Evolutionary conservation across 2,888 invertebrate species (phyloP).

Genomic region (Muschampia staudingeri): DNA sequence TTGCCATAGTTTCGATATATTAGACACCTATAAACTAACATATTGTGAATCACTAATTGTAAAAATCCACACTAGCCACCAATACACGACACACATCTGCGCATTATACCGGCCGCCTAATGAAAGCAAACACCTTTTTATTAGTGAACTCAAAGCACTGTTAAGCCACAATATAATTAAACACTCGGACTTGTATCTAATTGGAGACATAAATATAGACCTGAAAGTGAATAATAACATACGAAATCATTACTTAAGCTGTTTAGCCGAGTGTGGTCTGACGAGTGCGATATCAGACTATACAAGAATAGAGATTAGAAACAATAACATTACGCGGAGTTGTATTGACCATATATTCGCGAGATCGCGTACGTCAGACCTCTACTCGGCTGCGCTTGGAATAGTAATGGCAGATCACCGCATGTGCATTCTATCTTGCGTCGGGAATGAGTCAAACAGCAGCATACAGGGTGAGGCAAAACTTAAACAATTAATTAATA

Average conservation of each 20-base stretch:
- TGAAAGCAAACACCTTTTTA: conserved; percentile 51
- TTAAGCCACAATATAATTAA: neutral
- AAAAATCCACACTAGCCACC: neutral
- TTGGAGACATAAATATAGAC: conserved; percentile 53
- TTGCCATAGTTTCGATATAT: neutral
- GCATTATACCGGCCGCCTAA: conserved; percentile 11
- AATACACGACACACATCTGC: conserved; percentile 28
- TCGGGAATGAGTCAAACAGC: neutral
- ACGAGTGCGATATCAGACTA: conserved; percentile 44
- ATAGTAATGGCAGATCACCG: conserved; percentile 50
- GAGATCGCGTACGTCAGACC: conserved; percentile 43
- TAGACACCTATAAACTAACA: neutral
- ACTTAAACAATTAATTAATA: neutral
- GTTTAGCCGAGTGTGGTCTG: conserved; percentile 43
- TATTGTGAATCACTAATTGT: neutral
- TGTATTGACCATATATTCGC: conserved; percentile 60
- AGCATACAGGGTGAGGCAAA: conserved; percentile 21
- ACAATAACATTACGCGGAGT: conserved; percentile 20
- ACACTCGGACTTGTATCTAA: conserved; percentile 34
- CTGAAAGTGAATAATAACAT: conserved; percentile 13
- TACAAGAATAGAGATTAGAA: conserved; percentile 44
- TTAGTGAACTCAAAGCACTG: conserved; percentile 37
- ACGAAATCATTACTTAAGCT: conserved; percentile 24
- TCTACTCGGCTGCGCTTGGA: conserved; percentile 56
- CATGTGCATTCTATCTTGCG: neutral